These are phyloP conservation scores for Rhabdophis nuchalis DNA, from an alignment of 2,797 vertebrate species.

Conservation along the genomic window DNA sequence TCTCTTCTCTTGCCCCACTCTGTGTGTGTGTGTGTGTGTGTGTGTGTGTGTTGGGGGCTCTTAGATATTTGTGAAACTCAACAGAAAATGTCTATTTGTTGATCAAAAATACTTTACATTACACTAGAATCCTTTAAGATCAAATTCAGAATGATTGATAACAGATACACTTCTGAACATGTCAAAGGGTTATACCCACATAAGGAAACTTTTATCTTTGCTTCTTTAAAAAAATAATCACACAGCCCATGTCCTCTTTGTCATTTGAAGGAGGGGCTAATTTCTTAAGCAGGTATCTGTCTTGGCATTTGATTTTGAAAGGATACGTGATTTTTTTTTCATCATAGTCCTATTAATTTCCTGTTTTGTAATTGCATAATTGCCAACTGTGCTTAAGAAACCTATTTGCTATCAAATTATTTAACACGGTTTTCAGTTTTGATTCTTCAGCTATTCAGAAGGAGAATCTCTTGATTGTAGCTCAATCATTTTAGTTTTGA, in stretches of 20 bases:
- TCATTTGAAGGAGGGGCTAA: background rate
- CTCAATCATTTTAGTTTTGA: background rate
- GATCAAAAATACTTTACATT: background rate
- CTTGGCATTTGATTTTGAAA: background rate
- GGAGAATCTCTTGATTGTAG: fast-evolving
- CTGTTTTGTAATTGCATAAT: background rate
- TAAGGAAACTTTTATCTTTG: background rate
- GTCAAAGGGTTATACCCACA: background rate
- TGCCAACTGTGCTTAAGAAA: background rate
- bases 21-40: no score
- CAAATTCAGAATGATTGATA: background rate
- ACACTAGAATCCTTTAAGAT: background rate
- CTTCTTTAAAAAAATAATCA: background rate
- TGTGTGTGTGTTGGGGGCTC: no score
- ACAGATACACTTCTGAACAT: background rate
- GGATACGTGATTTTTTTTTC: background rate
- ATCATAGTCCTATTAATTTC: background rate
- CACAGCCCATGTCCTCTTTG: background rate
- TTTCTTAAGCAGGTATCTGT: background rate
- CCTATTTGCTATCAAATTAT: background rate
- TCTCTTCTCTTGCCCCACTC: no score
- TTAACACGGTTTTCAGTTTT: background rate
- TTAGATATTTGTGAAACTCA: background rate
- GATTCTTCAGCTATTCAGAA: fast-evolving
- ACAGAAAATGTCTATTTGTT: background rate